A percentile compares a stretch with the other conserved stretches of the same genome.
Conservation (phyloP, 1,140 invertebrate species). For the Anagrus nilaparvatae region DNA sequence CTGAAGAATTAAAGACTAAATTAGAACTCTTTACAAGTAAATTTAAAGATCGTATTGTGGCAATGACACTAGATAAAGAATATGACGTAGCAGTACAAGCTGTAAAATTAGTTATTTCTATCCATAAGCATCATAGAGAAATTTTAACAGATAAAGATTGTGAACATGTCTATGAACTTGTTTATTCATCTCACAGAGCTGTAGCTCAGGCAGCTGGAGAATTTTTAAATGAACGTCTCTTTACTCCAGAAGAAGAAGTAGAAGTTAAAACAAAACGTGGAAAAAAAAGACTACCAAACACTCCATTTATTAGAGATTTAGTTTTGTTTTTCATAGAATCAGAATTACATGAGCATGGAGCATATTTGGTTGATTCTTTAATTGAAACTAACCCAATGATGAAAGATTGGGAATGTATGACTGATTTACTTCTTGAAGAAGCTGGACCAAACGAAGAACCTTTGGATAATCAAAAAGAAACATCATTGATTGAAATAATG, state of each 20-base stretch:
- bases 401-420: constrained; percentile 99
- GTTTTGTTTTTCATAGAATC: constrained; percentile 99
- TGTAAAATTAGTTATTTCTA: constrained; percentile 88
- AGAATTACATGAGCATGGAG: constrained; percentile 90
- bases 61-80: constrained; percentile 98
- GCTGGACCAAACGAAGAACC: constrained; percentile 84
- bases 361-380: constrained; percentile 97
- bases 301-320: constrained; percentile 89
- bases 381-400: constrained; percentile 99
- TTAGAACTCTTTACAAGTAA: constrained; percentile 97
- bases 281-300: constrained; percentile 83
- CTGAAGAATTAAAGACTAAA: constrained; percentile 89
- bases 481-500: constrained; percentile 96
- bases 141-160: constrained; percentile 96
- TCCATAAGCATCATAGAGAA: constrained; percentile 89
- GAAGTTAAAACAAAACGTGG: constrained; percentile 74
- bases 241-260: constrained; percentile 66
- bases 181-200: constrained; percentile 92
- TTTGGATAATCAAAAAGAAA: constrained; percentile 83
- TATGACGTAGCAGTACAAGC: constrained; percentile 97
- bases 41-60: constrained; percentile 98
- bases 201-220: constrained; percentile 95
- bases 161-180: constrained; percentile 97
- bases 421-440: constrained; percentile 90
- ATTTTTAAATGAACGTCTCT: constrained; percentile 94